phyloP scores from a whole-genome alignment of 2,888 invertebrate species.

The Protonemura montana region DNA sequence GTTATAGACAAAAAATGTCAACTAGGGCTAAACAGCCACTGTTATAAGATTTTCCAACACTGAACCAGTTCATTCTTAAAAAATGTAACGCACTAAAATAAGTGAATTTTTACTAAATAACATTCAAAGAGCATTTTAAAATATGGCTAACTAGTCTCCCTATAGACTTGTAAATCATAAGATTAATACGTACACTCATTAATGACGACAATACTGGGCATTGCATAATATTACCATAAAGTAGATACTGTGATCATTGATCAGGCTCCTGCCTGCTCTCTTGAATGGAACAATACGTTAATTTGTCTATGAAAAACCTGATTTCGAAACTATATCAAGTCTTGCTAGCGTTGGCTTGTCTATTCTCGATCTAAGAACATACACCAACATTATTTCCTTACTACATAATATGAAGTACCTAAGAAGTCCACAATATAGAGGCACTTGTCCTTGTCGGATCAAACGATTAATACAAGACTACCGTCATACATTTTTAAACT shows the following conservation, averaged over 20 bases:
- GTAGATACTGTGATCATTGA: neutral
- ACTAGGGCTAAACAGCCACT: neutral
- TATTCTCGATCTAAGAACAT: neutral
- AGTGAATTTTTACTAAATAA: neutral
- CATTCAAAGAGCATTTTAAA: neutral
- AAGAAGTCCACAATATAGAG: neutral
- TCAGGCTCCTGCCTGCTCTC: neutral
- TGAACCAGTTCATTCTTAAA: neutral
- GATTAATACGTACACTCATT: neutral
- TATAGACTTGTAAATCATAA: neutral
- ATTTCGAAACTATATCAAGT: neutral
- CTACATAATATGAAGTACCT: neutral
- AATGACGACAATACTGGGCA: neutral
- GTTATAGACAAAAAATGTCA: neutral
- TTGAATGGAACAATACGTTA: neutral
- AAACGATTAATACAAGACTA: neutral
- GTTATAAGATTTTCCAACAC: neutral
- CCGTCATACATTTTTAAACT: neutral
- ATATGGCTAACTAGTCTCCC: slow-evolving; percentile 1
- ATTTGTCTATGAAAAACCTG: neutral
- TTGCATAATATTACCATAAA: neutral
- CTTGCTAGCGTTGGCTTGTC: neutral
- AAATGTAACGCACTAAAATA: neutral
- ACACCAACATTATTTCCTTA: neutral
- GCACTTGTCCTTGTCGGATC: neutral